These are phyloP conservation scores for Drosophila barbarae DNA, from an alignment of 2,888 invertebrate species.

Conservation along the genomic window DNA sequence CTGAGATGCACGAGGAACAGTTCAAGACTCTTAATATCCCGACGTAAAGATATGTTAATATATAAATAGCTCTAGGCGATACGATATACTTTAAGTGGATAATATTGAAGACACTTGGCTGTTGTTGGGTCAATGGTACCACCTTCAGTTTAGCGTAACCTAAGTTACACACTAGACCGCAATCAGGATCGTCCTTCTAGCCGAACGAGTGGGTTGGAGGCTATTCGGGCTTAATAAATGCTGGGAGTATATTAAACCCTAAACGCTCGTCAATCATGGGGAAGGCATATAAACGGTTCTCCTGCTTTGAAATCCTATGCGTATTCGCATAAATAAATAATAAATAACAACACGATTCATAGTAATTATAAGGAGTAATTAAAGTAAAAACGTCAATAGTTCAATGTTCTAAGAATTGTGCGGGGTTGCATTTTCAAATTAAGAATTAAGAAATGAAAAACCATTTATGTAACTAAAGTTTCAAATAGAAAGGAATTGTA, in stretches of 20 bases:
- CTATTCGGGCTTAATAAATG: conserved; percentile 18
- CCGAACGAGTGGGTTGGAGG: background rate
- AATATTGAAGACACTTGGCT: conserved; percentile 14
- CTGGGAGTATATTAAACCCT: conserved; percentile 1
- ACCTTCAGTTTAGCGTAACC: conserved; percentile 6
- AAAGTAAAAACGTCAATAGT: background rate
- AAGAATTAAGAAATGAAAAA: conserved; percentile 31
- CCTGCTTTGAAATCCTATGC: background rate
- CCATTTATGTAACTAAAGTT: conserved; percentile 3
- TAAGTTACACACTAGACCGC: conserved; percentile 1
- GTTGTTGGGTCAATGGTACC: conserved; percentile 5
- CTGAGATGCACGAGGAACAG: conserved; percentile 92
- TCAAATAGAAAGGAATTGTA: conserved; percentile 46
- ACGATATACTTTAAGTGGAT: conserved; percentile 11
- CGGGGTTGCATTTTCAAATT: conserved; percentile 48
- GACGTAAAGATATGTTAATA: conserved; percentile 66
- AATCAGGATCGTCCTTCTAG: background rate
- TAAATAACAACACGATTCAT: background rate
- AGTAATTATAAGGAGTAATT: background rate
- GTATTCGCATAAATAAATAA: conserved; percentile 2
- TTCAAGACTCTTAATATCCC: conserved; percentile 81
- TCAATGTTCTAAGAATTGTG: conserved; percentile 15
- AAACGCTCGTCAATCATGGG: conserved; percentile 3
- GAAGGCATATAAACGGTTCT: conserved; percentile 3
- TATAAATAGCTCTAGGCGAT: conserved; percentile 12